A percentile compares a stretch with the other conserved stretches of the same genome.
Evolutionary conservation across 2,113 vertebrate species (phyloP).

Genomic region (Campylomormyrus tamandua): DNA sequence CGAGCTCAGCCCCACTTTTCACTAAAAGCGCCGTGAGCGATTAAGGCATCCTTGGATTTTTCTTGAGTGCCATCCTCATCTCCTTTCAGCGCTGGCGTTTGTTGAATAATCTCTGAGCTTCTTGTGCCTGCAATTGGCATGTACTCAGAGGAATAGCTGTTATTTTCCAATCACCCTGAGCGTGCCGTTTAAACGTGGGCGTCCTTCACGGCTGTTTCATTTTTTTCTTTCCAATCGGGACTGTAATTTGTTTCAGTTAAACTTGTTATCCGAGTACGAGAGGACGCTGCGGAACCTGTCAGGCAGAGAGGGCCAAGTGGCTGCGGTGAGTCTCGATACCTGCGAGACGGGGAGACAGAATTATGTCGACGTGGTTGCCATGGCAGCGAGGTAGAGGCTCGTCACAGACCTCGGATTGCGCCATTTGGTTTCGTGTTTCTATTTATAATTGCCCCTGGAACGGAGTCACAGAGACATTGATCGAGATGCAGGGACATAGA

Average conservation of each 20-base stretch:
- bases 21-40: constrained; percentile 48
- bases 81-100: constrained; percentile 52
- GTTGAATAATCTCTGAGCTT: constrained; percentile 40
- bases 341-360: constrained; percentile 61
- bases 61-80: constrained; percentile 42
- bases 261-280: constrained; percentile 35
- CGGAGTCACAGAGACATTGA: constrained; percentile 53
- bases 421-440: constrained; percentile 70
- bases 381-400: constrained; percentile 64
- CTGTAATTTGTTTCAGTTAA: constrained; percentile 9
- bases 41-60: constrained; percentile 45
- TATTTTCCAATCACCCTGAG: neutral
- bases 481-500: constrained; percentile 45
- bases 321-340: constrained; percentile 52
- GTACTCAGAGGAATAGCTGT: neutral
- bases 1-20: constrained; percentile 30
- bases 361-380: constrained; percentile 66
- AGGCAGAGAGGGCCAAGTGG: constrained; percentile 51
- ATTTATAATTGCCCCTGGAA: constrained; percentile 61
- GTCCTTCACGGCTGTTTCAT: neutral
- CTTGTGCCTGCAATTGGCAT: neutral
- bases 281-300: constrained; percentile 54
- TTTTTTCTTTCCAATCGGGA: neutral
- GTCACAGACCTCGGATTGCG: constrained; percentile 64
- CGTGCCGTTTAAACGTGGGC: neutral